Evolutionary conservation across 2,113 vertebrate genomes (phyloP), one percentile per base, ranked within the genome.

Genomic region (Rhynchopsitta pachyrhyncha): DNA sequence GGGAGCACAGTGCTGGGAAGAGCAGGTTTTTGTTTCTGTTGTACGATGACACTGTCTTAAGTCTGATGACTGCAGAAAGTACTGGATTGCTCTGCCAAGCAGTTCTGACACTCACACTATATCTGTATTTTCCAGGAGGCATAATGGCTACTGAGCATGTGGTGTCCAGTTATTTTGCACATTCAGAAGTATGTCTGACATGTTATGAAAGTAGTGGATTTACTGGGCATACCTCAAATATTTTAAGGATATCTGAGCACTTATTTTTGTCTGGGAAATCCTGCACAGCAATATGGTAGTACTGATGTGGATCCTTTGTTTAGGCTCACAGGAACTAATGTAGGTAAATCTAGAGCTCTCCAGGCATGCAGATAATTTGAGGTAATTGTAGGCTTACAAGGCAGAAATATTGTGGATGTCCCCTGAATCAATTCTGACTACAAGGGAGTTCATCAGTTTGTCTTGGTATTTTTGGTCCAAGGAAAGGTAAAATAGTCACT

Each of bases 201-300:
- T 85, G 74, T 82, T 91, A 64, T 60, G 86, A 89, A 93, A 96
- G 66, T 89, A 76, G 78, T 69, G 83, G 81, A 95, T 95, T 93
- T 96, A 93, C 33, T 55, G 62, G 84, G 86, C 93, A 95, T 95
- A n/a, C 47, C 57, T 95, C 89, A 88, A 82, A 92, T 97, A 82
- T 76, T 93, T 93, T 84, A 84, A 86, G 77, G 83, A 6, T 76
- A 89, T 92, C 52, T 79, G 89, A 95, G 68, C 7, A 13, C 83
- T 76, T 84, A 79, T 55, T 89, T 95, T 49, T 52, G 55, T 91
- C 93, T 89, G 89, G 91, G 91, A 93, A 97, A 92, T 64, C 42
- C 57, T 89, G 73, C 74, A 14, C 69, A 89, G 83, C 91, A 76
- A 71, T 80, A 73, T 59, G 53, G 69, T 87, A 79, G 37, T 41